Base-by-base conservation (phyloP, 2,797 vertebrate genomes). In the Tenualosa thibaudeaui region DNA sequence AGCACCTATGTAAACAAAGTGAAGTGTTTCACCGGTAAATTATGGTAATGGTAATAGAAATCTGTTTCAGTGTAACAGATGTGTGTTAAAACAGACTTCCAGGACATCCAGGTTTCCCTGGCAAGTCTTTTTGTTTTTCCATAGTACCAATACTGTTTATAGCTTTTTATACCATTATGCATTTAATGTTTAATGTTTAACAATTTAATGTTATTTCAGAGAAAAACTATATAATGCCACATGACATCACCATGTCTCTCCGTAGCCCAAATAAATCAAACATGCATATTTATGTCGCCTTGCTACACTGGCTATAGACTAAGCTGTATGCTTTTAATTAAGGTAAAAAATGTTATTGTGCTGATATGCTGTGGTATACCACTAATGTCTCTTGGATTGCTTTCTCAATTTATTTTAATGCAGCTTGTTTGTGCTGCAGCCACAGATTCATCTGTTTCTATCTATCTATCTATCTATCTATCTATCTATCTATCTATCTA, bases 221-320 rank as follows among this genome's bases (percentile, higher is more conserved):
- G 71, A 78, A 19, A 46, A 2, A 51, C 50, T 46, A 19, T 78
- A 46, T 78, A 71, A 37, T 15, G 37, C 37, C 37, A 46, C 71
- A 78, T 78, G 71, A 78, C 71, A 78, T 78, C 71, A 78, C 68
- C 31, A 12, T 78, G 40, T 78, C 40, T 7, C 43, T 78, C 15
- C 5, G 26, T 17, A 46, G 17, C 71, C 40, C 71, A 78, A 43
- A 46, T 78, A 9, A 78, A 46, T 78, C 17, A 22, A 78, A 43
- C 71, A 78, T 46, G 71, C 37, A 46, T 78, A 31, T 31, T 31
- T 31, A 31, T 31, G 71, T 78, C 46, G 40, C 40, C 26, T 9
- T 43, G 71, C 1, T 46, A n/a, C 17, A 40, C 68, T 43, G 68
- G 68, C 68, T 71, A 17, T 40, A 54, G 15, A 10, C 54, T 56